phyloP scores from a whole-genome alignment of 2,888 invertebrate species.

The Acrobasis consociella region DNA sequence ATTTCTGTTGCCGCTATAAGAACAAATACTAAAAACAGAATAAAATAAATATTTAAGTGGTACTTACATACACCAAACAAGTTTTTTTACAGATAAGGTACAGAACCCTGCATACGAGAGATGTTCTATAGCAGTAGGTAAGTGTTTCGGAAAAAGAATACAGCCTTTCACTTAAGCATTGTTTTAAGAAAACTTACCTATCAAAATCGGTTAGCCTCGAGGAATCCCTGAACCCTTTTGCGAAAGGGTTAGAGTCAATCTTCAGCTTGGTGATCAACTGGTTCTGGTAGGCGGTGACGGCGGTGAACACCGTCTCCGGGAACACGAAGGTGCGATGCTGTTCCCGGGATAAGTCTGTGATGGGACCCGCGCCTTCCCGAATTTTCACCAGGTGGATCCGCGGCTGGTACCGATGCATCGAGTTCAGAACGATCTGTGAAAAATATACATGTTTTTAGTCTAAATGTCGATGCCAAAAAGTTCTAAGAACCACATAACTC shows the following conservation, averaged over 20 bases:
- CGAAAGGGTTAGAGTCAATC: conserved; percentile 99
- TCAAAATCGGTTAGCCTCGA: conserved; percentile 96
- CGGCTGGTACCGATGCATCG: conserved; percentile 99
- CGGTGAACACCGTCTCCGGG: conserved; percentile 99
- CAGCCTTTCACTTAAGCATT: too few species aligned
- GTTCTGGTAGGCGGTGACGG: conserved; percentile 99
- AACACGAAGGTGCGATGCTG: conserved; percentile 98
- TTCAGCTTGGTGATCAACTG: conserved; percentile 99
- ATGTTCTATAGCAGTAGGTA: too few species aligned
- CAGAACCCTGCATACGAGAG: too few species aligned
- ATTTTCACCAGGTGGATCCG: conserved; percentile 96
- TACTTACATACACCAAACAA: too few species aligned
- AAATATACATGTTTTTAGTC: conserved; percentile 3
- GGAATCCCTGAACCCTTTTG: conserved; percentile 98
- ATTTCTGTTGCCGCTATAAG: too few species aligned
- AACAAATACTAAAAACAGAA: too few species aligned
- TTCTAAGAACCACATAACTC: too few species aligned
- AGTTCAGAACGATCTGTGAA: conserved; percentile 97
- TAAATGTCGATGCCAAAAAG: background rate
- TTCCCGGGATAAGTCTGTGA: conserved; percentile 94
- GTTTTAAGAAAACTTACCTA: conserved; percentile 81
- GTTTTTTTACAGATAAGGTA: too few species aligned
- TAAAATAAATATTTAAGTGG: too few species aligned
- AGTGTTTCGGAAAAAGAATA: too few species aligned
- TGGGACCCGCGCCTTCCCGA: conserved; percentile 84